Evolutionary conservation across 2,113 vertebrate genomes (phyloP), one percentile per base, ranked within the genome.

Genomic region (Pleuronectes platessa): DNA sequence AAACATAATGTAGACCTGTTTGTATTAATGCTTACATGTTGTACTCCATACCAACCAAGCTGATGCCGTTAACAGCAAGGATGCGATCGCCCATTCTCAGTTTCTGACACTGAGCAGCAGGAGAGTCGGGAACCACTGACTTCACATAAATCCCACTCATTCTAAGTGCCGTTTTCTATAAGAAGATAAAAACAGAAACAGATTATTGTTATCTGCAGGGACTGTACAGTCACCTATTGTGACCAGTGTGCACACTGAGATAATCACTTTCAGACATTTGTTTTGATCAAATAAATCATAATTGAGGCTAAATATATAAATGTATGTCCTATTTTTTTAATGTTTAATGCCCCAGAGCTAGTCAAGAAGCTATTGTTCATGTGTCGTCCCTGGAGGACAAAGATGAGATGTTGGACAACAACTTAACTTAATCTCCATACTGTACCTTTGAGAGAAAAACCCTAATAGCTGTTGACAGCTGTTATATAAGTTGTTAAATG

Each of bases 111-210:
- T 45, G 71, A 11, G 88, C 93, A 0, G 95, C 95, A 1, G 95
- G 95, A 0, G 94, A 95, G 47, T 91, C 81, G 0, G 94, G 94
- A 47, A 95, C 94, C 55, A 95, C 90, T 0, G 94, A 94, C 91
- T 94, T 94, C 73, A 95, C 91, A 7, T 93, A 95, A 26, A 95
- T 91, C n/a, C 95, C 95, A 12, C 83, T 94, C 86, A 94, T 86
- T 27, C 82, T 90, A 71, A 95, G 82, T 1, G 72, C 83, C 0
- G 93, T 95, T 89, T 90, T 93, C 95, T 95, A 4, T 11, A 0
- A 7, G 31, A 31, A 31, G 31, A 31, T 7, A 31, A 31, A 20
- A 0, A 23, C 37, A 68, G 11, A 56, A 13, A n/a, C 14, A 23
- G 11, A 56, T 23, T 54, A 20, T 8, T n/a, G 51, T 54, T n/a